Conservation (phyloP, 2,888 invertebrate species). For the Argyresthia albistria region DNA sequence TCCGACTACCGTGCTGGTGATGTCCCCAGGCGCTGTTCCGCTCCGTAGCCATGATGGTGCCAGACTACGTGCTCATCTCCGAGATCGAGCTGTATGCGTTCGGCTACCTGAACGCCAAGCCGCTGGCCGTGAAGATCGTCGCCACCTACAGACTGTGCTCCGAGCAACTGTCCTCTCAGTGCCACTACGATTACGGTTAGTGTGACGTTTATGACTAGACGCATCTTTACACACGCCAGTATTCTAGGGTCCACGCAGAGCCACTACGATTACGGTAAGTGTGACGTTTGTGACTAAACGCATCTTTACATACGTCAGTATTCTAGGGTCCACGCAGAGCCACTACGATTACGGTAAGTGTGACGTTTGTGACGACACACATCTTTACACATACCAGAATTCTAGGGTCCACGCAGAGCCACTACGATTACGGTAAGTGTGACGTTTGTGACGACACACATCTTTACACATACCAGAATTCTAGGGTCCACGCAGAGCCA, state of each 20-base stretch:
- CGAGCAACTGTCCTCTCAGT: slow-evolving; percentile 93
- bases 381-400: no score
- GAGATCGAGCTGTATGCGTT: slow-evolving; percentile 95
- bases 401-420: neutral
- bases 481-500: neutral
- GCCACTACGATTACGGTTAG: slow-evolving; percentile 94
- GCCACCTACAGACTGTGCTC: slow-evolving; percentile 94
- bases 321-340: neutral
- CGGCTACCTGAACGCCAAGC: slow-evolving; percentile 91
- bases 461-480: no score
- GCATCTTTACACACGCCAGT: no score
- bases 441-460: no score
- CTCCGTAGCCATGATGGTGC: slow-evolving; percentile 98
- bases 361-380: no score
- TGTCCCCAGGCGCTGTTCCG: slow-evolving; percentile 83
- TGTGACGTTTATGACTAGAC: no score
- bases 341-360: neutral
- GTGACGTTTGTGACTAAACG: no score
- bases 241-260: no score
- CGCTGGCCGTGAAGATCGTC: slow-evolving; percentile 93
- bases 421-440: neutral
- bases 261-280: neutral
- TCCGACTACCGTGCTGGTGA: neutral
- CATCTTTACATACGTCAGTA: no score
- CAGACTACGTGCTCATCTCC: slow-evolving; percentile 94